Evolutionary conservation across 1,140 invertebrate species (phyloP).

Genomic region (Drosophila ananassae): DNA sequence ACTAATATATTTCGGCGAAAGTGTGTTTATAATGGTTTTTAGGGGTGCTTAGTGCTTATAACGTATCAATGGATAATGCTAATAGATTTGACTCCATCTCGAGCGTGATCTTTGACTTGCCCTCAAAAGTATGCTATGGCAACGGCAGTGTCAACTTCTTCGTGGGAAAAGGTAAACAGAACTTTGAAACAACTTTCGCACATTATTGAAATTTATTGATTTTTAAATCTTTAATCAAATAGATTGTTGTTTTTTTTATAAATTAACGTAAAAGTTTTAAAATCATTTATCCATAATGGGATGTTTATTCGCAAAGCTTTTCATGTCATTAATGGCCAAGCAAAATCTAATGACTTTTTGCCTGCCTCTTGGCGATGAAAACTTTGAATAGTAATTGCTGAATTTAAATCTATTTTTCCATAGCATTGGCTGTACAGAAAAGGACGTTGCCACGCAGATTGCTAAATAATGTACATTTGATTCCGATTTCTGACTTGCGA

Average conservation of each 20-base stretch:
- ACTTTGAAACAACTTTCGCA: neutral
- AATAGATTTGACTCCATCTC: conserved; percentile 29
- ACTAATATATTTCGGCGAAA: conserved; percentile 36
- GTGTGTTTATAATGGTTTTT: conserved; percentile 38
- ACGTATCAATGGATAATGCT: conserved; percentile 40
- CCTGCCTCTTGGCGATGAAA: neutral
- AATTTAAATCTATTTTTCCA: neutral
- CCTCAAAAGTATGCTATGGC: conserved; percentile 11
- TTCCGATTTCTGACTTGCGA: conserved; percentile 31
- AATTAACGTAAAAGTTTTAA: neutral
- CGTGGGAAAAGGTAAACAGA: neutral
- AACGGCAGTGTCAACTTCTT: neutral
- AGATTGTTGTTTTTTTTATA: neutral
- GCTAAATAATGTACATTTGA: conserved; percentile 35
- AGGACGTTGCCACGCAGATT: conserved; percentile 17
- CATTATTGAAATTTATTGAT: neutral
- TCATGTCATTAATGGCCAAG: neutral
- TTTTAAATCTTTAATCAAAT: conserved; percentile 3
- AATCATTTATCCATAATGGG: neutral
- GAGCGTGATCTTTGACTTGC: conserved; percentile 25
- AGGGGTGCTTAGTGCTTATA: conserved; percentile 41
- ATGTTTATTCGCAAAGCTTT: neutral
- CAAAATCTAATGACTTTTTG: neutral
- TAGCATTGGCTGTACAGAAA: conserved; percentile 1
- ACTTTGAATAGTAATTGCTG: neutral